A percentile compares a stretch with the other conserved stretches of the same genome.
These are phyloP conservation scores for Hydrotaea diabolus DNA, from an alignment of 2,888 invertebrate genomes.

Conservation along the genomic window DNA sequence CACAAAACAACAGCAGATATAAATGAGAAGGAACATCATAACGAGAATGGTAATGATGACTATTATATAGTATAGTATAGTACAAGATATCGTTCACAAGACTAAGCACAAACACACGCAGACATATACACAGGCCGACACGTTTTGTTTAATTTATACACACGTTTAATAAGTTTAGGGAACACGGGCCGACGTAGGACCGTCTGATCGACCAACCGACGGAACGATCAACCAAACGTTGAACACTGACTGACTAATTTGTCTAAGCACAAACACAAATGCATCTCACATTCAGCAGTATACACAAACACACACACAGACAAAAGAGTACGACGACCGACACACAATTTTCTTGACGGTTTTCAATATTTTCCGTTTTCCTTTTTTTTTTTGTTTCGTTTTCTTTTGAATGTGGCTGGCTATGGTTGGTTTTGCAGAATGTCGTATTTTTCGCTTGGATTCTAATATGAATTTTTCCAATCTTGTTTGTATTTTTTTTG, in stretches of 20 bases:
- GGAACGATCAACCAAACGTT: background rate
- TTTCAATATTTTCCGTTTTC: constrained; percentile 20
- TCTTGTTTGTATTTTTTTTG: constrained; percentile 41
- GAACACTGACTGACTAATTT: constrained; percentile 25
- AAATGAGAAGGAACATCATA: constrained; percentile 40
- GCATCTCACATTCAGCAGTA: background rate
- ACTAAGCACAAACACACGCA: constrained; percentile 56
- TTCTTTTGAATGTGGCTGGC: background rate
- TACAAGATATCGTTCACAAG: constrained; percentile 17
- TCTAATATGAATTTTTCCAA: constrained; percentile 47
- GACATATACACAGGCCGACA: constrained; percentile 29
- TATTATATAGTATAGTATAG: background rate
- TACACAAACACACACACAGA: background rate
- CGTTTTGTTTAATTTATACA: constrained; percentile 41
- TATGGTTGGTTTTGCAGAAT: background rate
- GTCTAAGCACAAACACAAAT: constrained; percentile 31
- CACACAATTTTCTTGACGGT: background rate
- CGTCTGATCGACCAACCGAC: background rate
- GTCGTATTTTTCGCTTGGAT: constrained; percentile 50
- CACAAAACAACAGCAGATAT: constrained; percentile 32
- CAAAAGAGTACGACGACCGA: too few species aligned
- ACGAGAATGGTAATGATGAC: constrained; percentile 48
- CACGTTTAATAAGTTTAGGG: constrained; percentile 37
- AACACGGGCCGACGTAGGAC: background rate
- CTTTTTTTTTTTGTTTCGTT: too few species aligned